Conservation (phyloP, 2,113 vertebrate genomes). For the Oxyruncus cristatus region DNA sequence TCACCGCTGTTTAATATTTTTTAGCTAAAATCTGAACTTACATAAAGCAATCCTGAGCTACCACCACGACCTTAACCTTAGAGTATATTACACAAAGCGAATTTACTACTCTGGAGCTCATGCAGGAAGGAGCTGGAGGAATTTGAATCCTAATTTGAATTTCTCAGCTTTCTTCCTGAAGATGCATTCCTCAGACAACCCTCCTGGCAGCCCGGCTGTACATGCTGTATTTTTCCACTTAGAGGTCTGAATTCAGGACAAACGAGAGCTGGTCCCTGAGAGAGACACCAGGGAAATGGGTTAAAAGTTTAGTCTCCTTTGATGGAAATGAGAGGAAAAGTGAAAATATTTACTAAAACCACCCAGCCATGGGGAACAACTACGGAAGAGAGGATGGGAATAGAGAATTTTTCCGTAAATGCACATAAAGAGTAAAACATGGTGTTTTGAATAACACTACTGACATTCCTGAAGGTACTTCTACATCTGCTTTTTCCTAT, state of each 20-base stretch:
- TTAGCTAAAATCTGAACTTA: background rate
- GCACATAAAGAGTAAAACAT: background rate
- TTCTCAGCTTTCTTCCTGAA: background rate
- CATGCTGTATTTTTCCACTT: background rate
- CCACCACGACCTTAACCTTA: background rate
- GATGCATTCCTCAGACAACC: background rate
- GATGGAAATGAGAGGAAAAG: background rate
- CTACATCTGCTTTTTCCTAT: fast-evolving
- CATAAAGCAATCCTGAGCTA: background rate
- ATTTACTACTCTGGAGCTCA: background rate
- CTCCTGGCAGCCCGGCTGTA: background rate
- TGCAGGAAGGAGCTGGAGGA: background rate
- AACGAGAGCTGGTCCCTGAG: background rate
- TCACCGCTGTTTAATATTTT: background rate
- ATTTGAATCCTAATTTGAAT: background rate
- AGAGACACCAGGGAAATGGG: background rate
- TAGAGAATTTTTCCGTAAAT: background rate
- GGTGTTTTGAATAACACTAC: background rate
- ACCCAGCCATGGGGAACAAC: background rate
- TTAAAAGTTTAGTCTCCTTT: background rate
- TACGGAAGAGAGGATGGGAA: background rate
- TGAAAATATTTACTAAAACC: background rate
- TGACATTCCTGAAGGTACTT: background rate
- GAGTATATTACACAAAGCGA: background rate
- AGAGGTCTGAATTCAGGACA: background rate